Evolutionary conservation across 2,113 vertebrate species (phyloP).

Genomic region (Plecturocebus donacophilus): DNA sequence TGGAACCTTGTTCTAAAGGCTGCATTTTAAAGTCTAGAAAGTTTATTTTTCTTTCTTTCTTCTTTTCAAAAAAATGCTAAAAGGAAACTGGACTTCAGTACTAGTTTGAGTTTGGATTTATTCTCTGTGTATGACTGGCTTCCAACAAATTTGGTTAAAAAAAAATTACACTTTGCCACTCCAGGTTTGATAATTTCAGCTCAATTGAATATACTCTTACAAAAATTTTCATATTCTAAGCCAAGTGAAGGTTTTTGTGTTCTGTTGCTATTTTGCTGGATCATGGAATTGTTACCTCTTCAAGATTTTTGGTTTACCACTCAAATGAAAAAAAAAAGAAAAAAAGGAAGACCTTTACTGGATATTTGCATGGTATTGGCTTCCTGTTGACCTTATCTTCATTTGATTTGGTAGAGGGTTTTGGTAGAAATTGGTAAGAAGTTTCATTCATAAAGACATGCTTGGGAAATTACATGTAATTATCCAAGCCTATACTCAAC

Average conservation of each 20-base stretch:
- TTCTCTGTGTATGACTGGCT: slow-evolving; percentile 27
- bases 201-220: slow-evolving; percentile 46
- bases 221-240: slow-evolving; percentile 42
- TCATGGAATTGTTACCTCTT: background rate
- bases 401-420: slow-evolving; percentile 57
- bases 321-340: background rate
- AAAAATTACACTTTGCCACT: slow-evolving; percentile 27
- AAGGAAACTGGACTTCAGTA: slow-evolving; percentile 51
- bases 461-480: slow-evolving; percentile 65
- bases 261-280: slow-evolving; percentile 36
- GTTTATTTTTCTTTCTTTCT: slow-evolving; percentile 48
- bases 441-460: slow-evolving; percentile 68
- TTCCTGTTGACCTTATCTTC: background rate
- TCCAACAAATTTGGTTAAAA: slow-evolving; percentile 55
- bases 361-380: background rate
- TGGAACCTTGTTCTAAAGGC: slow-evolving; percentile 53
- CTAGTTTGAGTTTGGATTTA: slow-evolving; percentile 44
- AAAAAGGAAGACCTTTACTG: background rate
- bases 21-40: slow-evolving; percentile 49
- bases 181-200: slow-evolving; percentile 52
- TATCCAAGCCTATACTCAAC: slow-evolving; percentile 65
- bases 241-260: slow-evolving; percentile 11
- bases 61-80: background rate
- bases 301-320: slow-evolving; percentile 31
- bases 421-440: slow-evolving; percentile 54